Evolutionary conservation across 1,140 invertebrate species (phyloP).

Genomic region (Paralvinella palmiformis): DNA sequence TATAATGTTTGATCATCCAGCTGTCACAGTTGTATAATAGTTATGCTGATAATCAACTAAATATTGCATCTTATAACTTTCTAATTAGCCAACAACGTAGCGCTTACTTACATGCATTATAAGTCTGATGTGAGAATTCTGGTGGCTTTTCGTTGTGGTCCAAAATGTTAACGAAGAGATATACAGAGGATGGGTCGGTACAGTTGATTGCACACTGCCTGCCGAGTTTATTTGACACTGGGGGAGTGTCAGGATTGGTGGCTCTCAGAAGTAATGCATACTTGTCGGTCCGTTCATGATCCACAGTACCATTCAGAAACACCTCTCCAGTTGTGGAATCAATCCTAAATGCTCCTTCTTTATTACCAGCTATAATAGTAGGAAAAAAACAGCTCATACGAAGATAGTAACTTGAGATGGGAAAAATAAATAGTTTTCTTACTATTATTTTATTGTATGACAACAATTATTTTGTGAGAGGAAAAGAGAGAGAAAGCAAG

Average conservation of each 20-base stretch:
- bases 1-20: too few species aligned
- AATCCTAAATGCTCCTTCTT: background rate
- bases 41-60: too few species aligned
- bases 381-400: background rate
- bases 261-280: background rate
- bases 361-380: background rate
- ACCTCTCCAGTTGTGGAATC: background rate
- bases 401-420: background rate
- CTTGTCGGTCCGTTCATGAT: background rate
- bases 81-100: too few species aligned
- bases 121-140: background rate
- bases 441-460: too few species aligned
- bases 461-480: background rate
- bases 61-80: too few species aligned
- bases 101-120: slow-evolving; percentile 5
- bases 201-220: too few species aligned
- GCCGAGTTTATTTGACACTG: too few species aligned
- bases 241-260: background rate
- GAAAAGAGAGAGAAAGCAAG: background rate
- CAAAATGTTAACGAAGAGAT: background rate
- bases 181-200: background rate
- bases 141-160: background rate
- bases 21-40: too few species aligned
- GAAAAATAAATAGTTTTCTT: too few species aligned
- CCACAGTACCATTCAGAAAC: background rate